These are phyloP conservation scores for Pelmatolapia mariae DNA, from an alignment of 2,113 vertebrate genomes.

Conservation along the genomic window DNA sequence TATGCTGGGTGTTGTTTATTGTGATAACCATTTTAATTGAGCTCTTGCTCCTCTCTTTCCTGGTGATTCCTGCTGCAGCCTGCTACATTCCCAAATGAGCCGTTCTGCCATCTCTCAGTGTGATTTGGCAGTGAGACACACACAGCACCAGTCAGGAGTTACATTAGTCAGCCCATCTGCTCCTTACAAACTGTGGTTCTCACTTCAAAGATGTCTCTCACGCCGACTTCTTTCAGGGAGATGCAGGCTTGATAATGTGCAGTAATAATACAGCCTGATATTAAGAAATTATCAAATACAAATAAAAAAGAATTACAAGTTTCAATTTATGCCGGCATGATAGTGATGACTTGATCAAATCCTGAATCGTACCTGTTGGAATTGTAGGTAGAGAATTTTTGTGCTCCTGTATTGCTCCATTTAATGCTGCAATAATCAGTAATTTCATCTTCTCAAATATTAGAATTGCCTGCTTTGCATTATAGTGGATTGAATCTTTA, in stretches of 20 bases:
- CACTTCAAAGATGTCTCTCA: conserved; percentile 57
- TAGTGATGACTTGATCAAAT: not conserved
- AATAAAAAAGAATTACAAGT: not conserved
- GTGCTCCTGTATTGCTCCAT: not conserved
- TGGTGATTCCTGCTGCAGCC: conserved; percentile 31
- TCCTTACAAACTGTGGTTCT: conserved; percentile 49
- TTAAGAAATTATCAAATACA: not conserved
- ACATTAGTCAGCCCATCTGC: conserved; percentile 65
- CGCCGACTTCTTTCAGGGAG: conserved; percentile 8
- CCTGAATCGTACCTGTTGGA: not conserved
- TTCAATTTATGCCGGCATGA: not conserved
- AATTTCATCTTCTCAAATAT: not conserved
- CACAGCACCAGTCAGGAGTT: conserved; percentile 35
- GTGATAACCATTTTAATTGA: conserved; percentile 34
- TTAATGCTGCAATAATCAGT: not conserved
- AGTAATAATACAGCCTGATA: not conserved
- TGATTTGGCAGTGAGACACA: conserved; percentile 35
- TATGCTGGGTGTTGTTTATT: conserved; percentile 33
- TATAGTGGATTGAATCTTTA: not conserved
- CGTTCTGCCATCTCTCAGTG: conserved; percentile 33
- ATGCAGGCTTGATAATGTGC: conserved; percentile 14
- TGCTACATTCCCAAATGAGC: conserved; percentile 34
- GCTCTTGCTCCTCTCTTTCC: conserved; percentile 25
- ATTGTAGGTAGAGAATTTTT: not conserved
- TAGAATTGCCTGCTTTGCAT: not conserved